Evolutionary conservation across 2,797 vertebrate genomes (phyloP).

Genomic region (Podarcis siculus): DNA sequence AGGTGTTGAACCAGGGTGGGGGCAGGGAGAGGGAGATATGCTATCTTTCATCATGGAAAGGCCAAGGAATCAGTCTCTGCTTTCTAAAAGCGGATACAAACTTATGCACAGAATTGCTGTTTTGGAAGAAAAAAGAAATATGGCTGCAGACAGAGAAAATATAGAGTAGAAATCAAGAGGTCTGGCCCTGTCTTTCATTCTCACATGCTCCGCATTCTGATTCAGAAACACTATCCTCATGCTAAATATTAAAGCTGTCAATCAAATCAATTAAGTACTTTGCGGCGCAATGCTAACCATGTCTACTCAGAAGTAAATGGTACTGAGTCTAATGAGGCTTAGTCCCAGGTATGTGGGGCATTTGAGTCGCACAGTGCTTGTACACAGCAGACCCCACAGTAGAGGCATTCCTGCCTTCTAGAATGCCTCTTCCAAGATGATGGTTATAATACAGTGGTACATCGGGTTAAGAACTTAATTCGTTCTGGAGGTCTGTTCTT

Average conservation of each 20-base stretch:
- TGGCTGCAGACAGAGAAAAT: neutral
- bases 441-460: neutral
- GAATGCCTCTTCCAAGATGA: neutral
- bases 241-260: neutral
- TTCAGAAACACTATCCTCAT: neutral
- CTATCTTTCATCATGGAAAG: conserved; percentile 31
- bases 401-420: neutral
- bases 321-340: too few relatives aligned
- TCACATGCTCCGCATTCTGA: neutral
- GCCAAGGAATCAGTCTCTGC: conserved; percentile 45
- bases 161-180: neutral
- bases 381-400: neutral
- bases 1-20: neutral
- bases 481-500: too few relatives aligned
- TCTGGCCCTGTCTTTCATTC: neutral
- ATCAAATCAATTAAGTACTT: neutral
- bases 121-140: neutral
- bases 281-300: neutral
- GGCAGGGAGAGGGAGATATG: neutral
- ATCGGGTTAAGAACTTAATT: too few relatives aligned
- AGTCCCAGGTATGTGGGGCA: too few relatives aligned
- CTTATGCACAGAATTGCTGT: neutral
- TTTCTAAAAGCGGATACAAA: conserved; percentile 44
- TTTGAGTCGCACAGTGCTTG: too few relatives aligned
- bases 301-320: too few relatives aligned